phyloP scores from a whole-genome alignment of 1,140 invertebrate species.

The Drosophila pruinosa region DNA sequence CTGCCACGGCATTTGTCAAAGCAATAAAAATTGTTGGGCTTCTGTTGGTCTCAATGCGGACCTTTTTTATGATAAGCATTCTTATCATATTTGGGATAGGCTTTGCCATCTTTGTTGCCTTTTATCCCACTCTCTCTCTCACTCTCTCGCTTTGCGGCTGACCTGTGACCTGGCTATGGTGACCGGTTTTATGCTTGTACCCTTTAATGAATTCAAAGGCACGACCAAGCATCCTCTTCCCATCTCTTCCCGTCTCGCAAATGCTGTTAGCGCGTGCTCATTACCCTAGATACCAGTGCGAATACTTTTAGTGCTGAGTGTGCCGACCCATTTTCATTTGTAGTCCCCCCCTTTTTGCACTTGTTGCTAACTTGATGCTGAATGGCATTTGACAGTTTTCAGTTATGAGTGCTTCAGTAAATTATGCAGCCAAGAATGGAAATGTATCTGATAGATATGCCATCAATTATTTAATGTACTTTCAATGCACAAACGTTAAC shows the following conservation, averaged over 20 bases:
- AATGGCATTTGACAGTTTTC: slow-evolving; percentile 64
- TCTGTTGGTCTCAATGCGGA: slow-evolving; percentile 24
- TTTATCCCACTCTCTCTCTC: slow-evolving; percentile 3
- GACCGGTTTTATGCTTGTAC: slow-evolving; percentile 52
- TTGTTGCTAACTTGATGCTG: slow-evolving; percentile 53
- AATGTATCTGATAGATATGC: slow-evolving; percentile 60
- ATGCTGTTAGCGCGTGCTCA: slow-evolving; percentile 42
- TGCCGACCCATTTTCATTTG: slow-evolving; percentile 17
- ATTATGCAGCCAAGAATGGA: slow-evolving; percentile 10
- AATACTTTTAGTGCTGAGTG: slow-evolving; percentile 46
- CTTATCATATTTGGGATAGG: slow-evolving; percentile 35
- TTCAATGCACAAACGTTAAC: slow-evolving; percentile 16
- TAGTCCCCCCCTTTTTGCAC: slow-evolving; percentile 37
- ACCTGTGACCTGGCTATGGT: background rate
- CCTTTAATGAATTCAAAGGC: slow-evolving; percentile 71
- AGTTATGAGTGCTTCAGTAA: slow-evolving; percentile 12
- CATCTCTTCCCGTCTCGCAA: background rate
- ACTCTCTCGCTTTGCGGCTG: background rate
- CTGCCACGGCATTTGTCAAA: slow-evolving; percentile 65
- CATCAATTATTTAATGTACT: slow-evolving; percentile 68
- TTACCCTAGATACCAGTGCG: slow-evolving; percentile 60
- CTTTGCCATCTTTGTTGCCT: slow-evolving; percentile 29
- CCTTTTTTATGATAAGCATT: slow-evolving; percentile 48
- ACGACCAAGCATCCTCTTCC: slow-evolving; percentile 34
- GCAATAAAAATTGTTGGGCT: slow-evolving; percentile 76